Base-by-base conservation (phyloP, 2,888 invertebrate species). In the Conus canariensis region DNA sequence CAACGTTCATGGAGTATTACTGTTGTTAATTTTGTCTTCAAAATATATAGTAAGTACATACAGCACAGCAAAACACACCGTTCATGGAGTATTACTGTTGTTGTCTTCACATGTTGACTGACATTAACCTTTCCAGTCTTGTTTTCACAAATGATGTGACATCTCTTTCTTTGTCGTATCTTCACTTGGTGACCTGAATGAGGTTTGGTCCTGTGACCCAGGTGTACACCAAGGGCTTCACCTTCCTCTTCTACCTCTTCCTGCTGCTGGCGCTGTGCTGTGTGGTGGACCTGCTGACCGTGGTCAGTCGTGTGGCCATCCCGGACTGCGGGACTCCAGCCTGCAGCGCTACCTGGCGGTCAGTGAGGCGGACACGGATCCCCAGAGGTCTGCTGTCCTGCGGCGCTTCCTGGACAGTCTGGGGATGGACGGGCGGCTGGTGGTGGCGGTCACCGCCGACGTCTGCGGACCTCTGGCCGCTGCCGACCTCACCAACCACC, bases 181-280 rank as follows among this genome's bases (percentile, higher is more conserved):
- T 67, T 67, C 14, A 67, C 22, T 22, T 67, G 67, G 67, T 67
- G 67, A 67, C 14, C 45, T 45, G 45, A 4, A 45, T 45, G 45
- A 45, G 45, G 45, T 45, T 45, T 45, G 45, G 45, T 45, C 45
- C 45, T 45, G 45, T 45, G 45, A 45, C 45, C 45, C 88, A 88
- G 88, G 83, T 88, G 67, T 88, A 88, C 88, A 88, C 58, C 83
- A 88, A 88, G 67, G 88, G 56, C 77, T 88, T 88, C 88, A 88
- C 88, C 58, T 88, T 88, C 80, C 88, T 88, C 77, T 88, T 88
- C 88, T 88, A 88, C 80, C 30, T 88, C 7, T 88, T 88, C 88
- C 88, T 88, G 25, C 77, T 88, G 74, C 88, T 88, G 74, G 58
- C 88, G 56, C 10, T 88, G 22, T 22, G 30, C 58, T 64, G 56